phyloP scores from a whole-genome alignment of 2,888 invertebrate species.

The Lepidocyrtinus sp. region DNA sequence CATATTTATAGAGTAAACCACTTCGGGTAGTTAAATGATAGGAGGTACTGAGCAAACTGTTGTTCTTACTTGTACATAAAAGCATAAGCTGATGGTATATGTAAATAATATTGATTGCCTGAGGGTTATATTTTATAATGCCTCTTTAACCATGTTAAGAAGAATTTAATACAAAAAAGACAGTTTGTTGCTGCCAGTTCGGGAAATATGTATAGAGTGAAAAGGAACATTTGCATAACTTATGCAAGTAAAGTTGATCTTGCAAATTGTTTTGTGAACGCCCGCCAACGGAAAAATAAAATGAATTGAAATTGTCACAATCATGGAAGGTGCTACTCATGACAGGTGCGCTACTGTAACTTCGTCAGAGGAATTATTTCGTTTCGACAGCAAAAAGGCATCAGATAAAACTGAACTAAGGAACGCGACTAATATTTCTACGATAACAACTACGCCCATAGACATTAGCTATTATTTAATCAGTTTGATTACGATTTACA shows the following conservation, averaged over 20 bases:
- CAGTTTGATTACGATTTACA: not conserved
- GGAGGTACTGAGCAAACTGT: too few relatives aligned
- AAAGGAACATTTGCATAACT: slow-evolving; percentile 12
- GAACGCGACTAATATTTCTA: slow-evolving; percentile 15
- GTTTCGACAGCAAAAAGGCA: slow-evolving; percentile 4
- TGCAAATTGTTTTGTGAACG: slow-evolving; percentile 31
- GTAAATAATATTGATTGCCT: not conserved
- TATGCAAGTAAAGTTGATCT: not conserved
- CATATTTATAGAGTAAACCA: too few relatives aligned
- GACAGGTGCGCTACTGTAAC: slow-evolving; percentile 25
- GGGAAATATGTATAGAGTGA: not conserved
- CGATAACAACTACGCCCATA: slow-evolving; percentile 19
- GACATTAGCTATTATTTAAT: slow-evolving; percentile 9
- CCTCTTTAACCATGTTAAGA: not conserved
- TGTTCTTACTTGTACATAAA: too few relatives aligned
- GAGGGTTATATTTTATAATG: not conserved
- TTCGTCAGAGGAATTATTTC: slow-evolving; percentile 8
- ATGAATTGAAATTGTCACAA: slow-evolving; percentile 54
- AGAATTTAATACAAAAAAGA: slow-evolving; percentile 10
- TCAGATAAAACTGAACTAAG: slow-evolving; percentile 14
- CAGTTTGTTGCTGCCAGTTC: not conserved
- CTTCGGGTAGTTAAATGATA: too few relatives aligned
- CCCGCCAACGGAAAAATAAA: slow-evolving; percentile 45
- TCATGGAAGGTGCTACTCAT: slow-evolving; percentile 56
- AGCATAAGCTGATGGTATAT: too few relatives aligned